These are phyloP conservation scores for Tokudaia tokunoshimensis DNA, from an alignment of 2,797 vertebrate genomes.

Conservation along the genomic window DNA sequence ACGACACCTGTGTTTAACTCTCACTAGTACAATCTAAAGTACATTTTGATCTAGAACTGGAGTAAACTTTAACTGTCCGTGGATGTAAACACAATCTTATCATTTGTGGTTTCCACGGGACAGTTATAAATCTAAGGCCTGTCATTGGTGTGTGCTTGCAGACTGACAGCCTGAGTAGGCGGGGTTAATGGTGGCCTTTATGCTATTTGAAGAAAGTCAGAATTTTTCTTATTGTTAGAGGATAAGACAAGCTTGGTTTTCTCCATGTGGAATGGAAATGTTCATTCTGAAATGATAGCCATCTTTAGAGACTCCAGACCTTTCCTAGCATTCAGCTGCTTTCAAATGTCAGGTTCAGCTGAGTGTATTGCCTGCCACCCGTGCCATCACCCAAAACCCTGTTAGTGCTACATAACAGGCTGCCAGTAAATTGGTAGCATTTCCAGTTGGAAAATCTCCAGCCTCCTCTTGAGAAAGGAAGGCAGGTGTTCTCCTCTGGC, in stretches of 20 bases:
- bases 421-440: slow-evolving; percentile 73
- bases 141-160: slow-evolving; percentile 82
- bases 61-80: slow-evolving; percentile 29
- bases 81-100: neutral
- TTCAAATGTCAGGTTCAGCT: slow-evolving; percentile 88
- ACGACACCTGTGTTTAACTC: neutral
- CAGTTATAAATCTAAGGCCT: slow-evolving; percentile 84
- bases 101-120: slow-evolving; percentile 82
- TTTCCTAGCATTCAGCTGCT: slow-evolving; percentile 87
- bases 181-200: slow-evolving; percentile 88
- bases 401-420: slow-evolving; percentile 70
- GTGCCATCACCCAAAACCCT: neutral
- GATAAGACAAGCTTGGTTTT: slow-evolving; percentile 85
- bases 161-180: slow-evolving; percentile 79
- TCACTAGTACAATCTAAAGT: slow-evolving; percentile 14
- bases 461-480: slow-evolving; percentile 46
- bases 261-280: slow-evolving; percentile 84
- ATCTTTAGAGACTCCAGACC: slow-evolving; percentile 87
- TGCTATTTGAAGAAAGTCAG: slow-evolving; percentile 87
- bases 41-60: slow-evolving; percentile 22
- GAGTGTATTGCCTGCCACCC: slow-evolving; percentile 77
- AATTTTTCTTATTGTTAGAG: slow-evolving; percentile 82
- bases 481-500: slow-evolving; percentile 69
- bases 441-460: slow-evolving; percentile 77
- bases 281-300: slow-evolving; percentile 84